These are phyloP conservation scores for Enteromius paludinosus DNA, from an alignment of 2,797 vertebrate genomes.

Conservation along the genomic window DNA sequence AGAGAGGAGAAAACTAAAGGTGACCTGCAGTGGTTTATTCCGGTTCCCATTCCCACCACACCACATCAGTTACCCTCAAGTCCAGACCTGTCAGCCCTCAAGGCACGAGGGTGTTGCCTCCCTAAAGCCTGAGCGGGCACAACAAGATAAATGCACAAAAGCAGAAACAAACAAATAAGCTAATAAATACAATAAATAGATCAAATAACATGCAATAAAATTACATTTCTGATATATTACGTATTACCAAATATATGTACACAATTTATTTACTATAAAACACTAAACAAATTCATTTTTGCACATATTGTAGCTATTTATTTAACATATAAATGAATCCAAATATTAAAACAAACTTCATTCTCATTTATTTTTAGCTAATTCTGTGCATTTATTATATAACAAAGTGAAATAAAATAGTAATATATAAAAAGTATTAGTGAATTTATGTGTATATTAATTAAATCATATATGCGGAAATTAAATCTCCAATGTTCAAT, in stretches of 20 bases:
- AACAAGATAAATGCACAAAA: conserved; percentile 10
- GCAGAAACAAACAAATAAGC: background rate
- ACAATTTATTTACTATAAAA: background rate
- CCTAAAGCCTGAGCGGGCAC: conserved; percentile 2
- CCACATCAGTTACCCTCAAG: conserved; percentile 22
- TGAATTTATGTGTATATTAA: too few species aligned
- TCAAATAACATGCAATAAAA: too few species aligned
- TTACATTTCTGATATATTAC: background rate
- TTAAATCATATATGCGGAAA: too few species aligned
- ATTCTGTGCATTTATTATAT: background rate
- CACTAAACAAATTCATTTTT: too few species aligned
- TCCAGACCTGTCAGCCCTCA: conserved; percentile 19
- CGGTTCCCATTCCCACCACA: background rate
- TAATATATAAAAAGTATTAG: too few species aligned
- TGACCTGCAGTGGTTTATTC: conserved; percentile 19
- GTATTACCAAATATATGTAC: background rate
- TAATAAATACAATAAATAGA: background rate
- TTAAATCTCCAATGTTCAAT: too few species aligned
- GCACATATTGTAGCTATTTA: too few species aligned
- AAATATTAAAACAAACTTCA: too few species aligned
- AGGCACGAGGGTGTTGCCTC: conserved; percentile 33
- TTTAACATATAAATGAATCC: too few species aligned
- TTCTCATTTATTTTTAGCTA: background rate
- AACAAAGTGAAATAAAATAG: too few species aligned
- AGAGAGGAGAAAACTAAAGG: background rate